Conservation (phyloP, 2,888 invertebrate genomes). For the Athalia circularis region DNA sequence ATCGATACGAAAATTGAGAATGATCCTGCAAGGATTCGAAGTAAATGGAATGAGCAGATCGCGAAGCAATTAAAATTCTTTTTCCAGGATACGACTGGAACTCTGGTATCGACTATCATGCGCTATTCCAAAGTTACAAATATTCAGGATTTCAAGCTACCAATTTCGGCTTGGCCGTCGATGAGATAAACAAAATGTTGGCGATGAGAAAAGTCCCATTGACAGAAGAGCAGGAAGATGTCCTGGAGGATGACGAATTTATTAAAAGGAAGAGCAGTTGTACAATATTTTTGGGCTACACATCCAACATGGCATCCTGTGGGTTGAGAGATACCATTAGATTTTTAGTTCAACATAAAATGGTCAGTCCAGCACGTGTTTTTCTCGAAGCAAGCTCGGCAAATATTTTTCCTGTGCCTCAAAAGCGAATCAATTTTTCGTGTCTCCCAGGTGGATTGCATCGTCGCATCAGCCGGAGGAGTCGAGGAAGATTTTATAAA, state of each 20-base stretch:
- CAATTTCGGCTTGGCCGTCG: slow-evolving; percentile 92
- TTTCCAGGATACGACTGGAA: slow-evolving; percentile 94
- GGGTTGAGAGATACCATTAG: slow-evolving; percentile 94
- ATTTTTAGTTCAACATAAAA: slow-evolving; percentile 89
- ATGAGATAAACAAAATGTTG: slow-evolving; percentile 94
- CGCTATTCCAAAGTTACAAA: slow-evolving; percentile 86
- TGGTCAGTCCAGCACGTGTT: slow-evolving; percentile 76
- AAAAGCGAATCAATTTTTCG: neutral
- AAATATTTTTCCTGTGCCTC: neutral
- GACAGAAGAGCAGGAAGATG: slow-evolving; percentile 80
- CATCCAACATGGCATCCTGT: slow-evolving; percentile 97
- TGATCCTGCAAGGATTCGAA: neutral
- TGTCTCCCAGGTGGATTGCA: slow-evolving; percentile 87
- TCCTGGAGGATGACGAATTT: slow-evolving; percentile 86
- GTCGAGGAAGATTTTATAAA: slow-evolving; percentile 99
- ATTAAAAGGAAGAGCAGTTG: slow-evolving; percentile 87
- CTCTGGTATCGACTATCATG: slow-evolving; percentile 89
- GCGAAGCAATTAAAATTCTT: slow-evolving; percentile 17
- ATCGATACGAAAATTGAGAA: too few relatives aligned
- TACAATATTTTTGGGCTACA: slow-evolving; percentile 97
- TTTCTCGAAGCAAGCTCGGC: neutral
- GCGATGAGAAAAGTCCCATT: slow-evolving; percentile 80
- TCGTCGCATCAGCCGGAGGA: slow-evolving; percentile 98
- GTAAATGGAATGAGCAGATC: slow-evolving; percentile 17
- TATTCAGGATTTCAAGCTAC: slow-evolving; percentile 98